A percentile compares a stretch with the other conserved stretches of the same genome.
Evolutionary conservation across 2,113 vertebrate species (phyloP).

Genomic region (Stomatorhinus ivindoensis): DNA sequence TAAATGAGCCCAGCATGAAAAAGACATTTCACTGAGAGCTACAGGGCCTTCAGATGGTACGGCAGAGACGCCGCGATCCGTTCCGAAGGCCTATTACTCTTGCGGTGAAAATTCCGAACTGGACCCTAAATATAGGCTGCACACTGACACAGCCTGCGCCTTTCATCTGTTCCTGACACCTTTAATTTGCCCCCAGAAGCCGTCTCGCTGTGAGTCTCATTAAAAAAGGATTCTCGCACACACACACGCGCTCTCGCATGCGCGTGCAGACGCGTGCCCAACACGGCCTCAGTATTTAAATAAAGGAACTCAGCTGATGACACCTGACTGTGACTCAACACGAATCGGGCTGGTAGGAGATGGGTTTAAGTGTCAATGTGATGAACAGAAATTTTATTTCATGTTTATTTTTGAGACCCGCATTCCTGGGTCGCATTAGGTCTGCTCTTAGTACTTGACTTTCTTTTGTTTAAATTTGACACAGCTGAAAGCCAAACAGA

Average conservation of each 20-base stretch:
- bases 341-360: background rate
- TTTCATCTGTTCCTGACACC: conserved; percentile 18
- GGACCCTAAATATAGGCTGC: conserved; percentile 6
- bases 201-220: background rate
- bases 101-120: background rate
- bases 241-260: background rate
- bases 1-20: background rate
- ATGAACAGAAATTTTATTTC: background rate
- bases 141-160: background rate
- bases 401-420: background rate
- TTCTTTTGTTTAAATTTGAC: background rate
- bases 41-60: background rate
- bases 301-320: background rate
- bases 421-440: background rate
- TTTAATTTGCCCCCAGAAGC: conserved; percentile 17
- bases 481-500: background rate
- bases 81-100: background rate
- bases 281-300: background rate
- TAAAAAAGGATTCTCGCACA: conserved; percentile 11
- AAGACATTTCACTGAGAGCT: background rate
- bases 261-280: background rate
- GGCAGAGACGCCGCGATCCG: background rate
- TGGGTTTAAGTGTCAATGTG: background rate
- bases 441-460: background rate
- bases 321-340: background rate